These are phyloP conservation scores for Myotis myotis DNA, from an alignment of 2,797 vertebrate species.

Conservation along the genomic window DNA sequence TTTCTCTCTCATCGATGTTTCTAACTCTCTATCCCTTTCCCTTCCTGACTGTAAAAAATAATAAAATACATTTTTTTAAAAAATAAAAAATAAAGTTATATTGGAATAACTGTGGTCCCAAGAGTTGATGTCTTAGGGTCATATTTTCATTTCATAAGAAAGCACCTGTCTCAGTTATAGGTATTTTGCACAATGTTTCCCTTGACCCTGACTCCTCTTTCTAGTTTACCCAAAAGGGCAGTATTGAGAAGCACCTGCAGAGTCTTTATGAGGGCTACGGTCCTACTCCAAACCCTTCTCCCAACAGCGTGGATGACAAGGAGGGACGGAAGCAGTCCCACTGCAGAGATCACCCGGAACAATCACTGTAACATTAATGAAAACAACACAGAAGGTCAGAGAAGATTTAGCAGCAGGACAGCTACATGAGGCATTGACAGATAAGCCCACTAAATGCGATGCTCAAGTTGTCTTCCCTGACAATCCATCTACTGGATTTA, in stretches of 20 bases:
- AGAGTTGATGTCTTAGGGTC: neutral
- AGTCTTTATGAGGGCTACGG: neutral
- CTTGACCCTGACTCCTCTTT: neutral
- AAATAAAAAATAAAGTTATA: neutral
- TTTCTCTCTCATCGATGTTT: too few relatives aligned
- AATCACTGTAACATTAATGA: fast-evolving
- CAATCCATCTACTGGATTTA: neutral
- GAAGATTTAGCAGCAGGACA: neutral
- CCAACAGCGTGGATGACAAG: fast-evolving
- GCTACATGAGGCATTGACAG: fast-evolving
- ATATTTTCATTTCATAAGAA: neutral
- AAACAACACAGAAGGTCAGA: neutral
- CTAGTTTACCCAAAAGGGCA: neutral
- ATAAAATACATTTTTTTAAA: too few relatives aligned
- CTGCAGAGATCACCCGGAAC: neutral
- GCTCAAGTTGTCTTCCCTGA: neutral
- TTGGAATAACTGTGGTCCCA: neutral
- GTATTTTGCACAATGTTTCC: neutral
- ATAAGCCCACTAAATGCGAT: neutral
- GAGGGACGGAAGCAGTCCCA: too few relatives aligned
- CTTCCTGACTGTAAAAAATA: too few relatives aligned
- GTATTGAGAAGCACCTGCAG: neutral
- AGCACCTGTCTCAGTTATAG: neutral
- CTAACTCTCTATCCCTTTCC: too few relatives aligned
- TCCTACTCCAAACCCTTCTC: fast-evolving